Evolutionary conservation across 2,797 vertebrate genomes (phyloP).

Genomic region (Taeniopygia guttata): DNA sequence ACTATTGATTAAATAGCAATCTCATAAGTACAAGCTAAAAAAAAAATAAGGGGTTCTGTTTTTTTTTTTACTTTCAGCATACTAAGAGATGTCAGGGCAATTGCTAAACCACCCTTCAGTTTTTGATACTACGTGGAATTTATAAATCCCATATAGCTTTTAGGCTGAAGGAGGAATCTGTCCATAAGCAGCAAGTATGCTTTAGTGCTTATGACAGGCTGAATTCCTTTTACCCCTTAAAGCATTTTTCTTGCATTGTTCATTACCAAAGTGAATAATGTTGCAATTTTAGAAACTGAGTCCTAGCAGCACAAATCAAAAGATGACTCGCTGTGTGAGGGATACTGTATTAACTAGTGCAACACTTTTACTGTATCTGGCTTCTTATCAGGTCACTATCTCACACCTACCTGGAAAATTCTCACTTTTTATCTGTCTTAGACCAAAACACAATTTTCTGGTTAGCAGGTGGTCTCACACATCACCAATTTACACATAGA

Average conservation of each 20-base stretch:
- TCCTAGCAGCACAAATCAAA: not conserved
- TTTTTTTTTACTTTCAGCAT: not conserved
- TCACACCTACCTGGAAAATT: not conserved
- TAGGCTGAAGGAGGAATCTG: not conserved
- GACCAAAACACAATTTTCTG: not conserved
- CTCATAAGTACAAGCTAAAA: not conserved
- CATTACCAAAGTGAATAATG: not conserved
- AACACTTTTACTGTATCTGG: not conserved
- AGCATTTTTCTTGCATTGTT: constrained; percentile 20
- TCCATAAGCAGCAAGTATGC: not conserved
- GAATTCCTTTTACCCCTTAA: not conserved
- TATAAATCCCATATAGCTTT: not conserved
- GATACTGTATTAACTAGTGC: not conserved
- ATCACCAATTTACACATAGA: not conserved
- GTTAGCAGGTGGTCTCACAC: not conserved
- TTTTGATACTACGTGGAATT: not conserved
- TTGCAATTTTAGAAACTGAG: not conserved
- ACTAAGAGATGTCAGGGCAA: not conserved
- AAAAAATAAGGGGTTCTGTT: not conserved
- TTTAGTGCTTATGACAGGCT: not conserved
- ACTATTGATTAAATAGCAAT: not conserved
- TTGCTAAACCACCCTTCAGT: not conserved
- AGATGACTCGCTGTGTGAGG: not conserved
- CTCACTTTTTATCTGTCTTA: not conserved
- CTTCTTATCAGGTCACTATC: not conserved